phyloP scores from a whole-genome alignment of 2,888 invertebrate species.

The Ctenicera cuprea region DNA sequence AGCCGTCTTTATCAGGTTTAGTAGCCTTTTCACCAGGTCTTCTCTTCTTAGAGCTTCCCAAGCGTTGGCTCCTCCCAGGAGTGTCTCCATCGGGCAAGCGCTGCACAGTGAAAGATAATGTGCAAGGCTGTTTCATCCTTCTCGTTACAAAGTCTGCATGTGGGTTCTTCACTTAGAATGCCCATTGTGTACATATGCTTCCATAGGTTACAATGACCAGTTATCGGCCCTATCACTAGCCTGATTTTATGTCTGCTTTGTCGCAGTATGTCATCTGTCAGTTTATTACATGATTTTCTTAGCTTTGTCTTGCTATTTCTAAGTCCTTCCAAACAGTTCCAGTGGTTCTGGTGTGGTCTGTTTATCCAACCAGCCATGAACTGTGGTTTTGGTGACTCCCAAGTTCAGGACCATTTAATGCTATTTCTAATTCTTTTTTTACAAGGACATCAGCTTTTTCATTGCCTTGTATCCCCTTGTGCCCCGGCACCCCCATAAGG shows the following conservation, averaged over 20 bases:
- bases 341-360: background rate
- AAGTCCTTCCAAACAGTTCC: background rate
- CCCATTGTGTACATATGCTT: constrained; percentile 2
- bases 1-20: too few relatives aligned
- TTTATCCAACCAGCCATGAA: background rate
- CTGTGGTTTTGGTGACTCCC: background rate
- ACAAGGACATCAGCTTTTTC: too few relatives aligned
- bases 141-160: constrained; percentile 5
- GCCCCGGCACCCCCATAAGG: constrained; percentile 3
- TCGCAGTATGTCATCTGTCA: background rate
- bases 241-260: background rate
- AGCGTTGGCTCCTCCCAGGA: background rate
- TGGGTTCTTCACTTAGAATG: background rate
- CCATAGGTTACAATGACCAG: too few relatives aligned
- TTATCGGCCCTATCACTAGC: constrained; percentile 1
- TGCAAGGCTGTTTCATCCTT: constrained; percentile 3
- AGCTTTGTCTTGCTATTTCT: background rate
- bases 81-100: background rate
- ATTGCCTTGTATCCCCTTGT: too few relatives aligned
- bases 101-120: background rate
- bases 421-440: background rate
- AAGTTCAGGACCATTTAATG: background rate
- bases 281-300: background rate
- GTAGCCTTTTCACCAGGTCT: too few relatives aligned
- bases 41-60: background rate